phyloP scores from a whole-genome alignment of 2,797 vertebrate genomes.

The Tragopan temminckii region DNA sequence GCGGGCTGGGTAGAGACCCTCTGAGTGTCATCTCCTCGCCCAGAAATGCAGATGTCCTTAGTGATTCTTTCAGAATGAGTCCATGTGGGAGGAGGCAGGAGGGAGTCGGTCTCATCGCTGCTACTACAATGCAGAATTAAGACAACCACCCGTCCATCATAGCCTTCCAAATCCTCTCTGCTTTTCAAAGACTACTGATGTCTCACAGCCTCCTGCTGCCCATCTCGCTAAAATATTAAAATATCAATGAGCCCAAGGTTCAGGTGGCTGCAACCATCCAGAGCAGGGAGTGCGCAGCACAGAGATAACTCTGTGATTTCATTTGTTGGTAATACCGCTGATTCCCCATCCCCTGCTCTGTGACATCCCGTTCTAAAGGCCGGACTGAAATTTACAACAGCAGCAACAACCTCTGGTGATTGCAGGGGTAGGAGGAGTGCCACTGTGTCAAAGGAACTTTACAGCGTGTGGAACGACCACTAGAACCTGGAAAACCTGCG shows the following conservation, averaged over 20 bases:
- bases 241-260: conserved; percentile 22
- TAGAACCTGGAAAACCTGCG: background rate
- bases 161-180: background rate
- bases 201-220: conserved; percentile 18
- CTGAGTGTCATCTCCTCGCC: background rate
- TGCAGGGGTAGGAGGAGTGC: background rate
- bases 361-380: background rate
- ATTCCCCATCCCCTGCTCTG: background rate
- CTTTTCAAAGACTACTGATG: conserved; percentile 23
- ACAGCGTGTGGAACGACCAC: background rate
- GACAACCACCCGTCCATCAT: conserved; percentile 37
- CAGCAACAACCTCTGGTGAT: background rate
- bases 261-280: conserved; percentile 17
- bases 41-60: background rate
- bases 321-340: background rate
- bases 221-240: background rate
- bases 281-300: background rate
- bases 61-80: background rate
- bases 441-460: background rate
- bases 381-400: background rate
- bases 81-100: background rate
- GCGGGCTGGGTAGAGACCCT: background rate
- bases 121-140: conserved; percentile 20
- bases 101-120: background rate
- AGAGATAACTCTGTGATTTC: background rate